Percentiles rank a stretch among this genome's conserved stretches.
Conservation (phyloP, 2,888 invertebrate species). For the Melikaiella ostensackeni region DNA sequence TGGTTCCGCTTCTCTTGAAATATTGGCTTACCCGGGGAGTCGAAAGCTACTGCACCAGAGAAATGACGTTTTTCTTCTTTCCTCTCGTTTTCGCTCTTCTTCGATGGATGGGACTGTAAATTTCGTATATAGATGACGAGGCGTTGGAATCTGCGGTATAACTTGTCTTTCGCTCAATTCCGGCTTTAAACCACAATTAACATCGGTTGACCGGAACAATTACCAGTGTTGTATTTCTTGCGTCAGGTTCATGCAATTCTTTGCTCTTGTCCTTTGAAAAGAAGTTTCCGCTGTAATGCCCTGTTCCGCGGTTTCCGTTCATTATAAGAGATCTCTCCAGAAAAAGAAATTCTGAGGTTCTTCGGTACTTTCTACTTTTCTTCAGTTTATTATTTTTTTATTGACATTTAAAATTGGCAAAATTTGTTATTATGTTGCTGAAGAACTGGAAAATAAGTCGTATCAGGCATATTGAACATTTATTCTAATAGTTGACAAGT, state of each 20-base stretch:
- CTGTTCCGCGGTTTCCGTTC: not conserved
- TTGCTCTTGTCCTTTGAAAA: not conserved
- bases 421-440: too few relatives aligned
- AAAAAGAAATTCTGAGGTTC: not conserved
- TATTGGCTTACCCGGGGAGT: constrained; percentile 73
- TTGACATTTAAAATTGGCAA: too few relatives aligned
- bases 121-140: constrained; percentile 48
- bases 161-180: constrained; percentile 61
- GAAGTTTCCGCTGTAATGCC: not conserved
- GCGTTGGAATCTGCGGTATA: constrained; percentile 53
- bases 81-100: constrained; percentile 26
- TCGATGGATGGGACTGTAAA: constrained; percentile 49
- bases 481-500: too few relatives aligned
- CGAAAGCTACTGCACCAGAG: constrained; percentile 69
- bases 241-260: not conserved
- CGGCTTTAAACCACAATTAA: constrained; percentile 64
- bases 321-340: not conserved
- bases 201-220: constrained; percentile 51
- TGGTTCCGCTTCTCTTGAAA: constrained; percentile 70
- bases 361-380: not conserved
- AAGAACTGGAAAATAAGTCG: too few relatives aligned
- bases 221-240: constrained; percentile 34
- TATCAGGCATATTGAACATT: too few relatives aligned
- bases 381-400: not conserved
- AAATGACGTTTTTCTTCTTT: constrained; percentile 55